phyloP scores from a whole-genome alignment of 2,113 vertebrate genomes.

The Nannospalax galili region DNA sequence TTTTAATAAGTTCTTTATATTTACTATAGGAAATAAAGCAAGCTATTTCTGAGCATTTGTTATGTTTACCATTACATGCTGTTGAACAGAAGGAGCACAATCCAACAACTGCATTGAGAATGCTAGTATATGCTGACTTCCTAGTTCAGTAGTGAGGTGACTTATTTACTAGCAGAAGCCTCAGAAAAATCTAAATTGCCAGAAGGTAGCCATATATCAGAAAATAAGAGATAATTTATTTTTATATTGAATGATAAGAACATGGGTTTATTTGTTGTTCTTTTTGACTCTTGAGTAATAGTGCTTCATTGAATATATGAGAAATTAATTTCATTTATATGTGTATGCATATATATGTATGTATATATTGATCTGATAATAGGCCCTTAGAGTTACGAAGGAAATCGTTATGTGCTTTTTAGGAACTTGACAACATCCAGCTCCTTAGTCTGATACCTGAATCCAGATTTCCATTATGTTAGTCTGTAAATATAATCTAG shows the following conservation, averaged over 20 bases:
- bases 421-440: not conserved
- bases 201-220: not conserved
- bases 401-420: conserved; percentile 27
- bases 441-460: not conserved
- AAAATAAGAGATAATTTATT: conserved; percentile 15
- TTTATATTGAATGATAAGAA: conserved; percentile 43
- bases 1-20: conserved; percentile 27
- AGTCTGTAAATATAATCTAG: too few relatives aligned
- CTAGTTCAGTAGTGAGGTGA: not conserved
- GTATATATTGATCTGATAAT: not conserved
- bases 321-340: not conserved
- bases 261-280: conserved; percentile 16
- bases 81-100: not conserved
- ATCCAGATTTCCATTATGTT: not conserved
- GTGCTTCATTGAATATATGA: not conserved
- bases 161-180: not conserved
- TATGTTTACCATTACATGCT: conserved; percentile 11
- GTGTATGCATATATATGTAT: not conserved
- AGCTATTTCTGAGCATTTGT: conserved; percentile 3
- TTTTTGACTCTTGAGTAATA: not conserved
- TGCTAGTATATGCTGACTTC: not conserved
- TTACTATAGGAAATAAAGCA: not conserved
- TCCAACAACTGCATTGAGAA: not conserved
- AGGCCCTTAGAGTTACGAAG: not conserved
- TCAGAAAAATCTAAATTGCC: conserved; percentile 2